These are phyloP conservation scores for Oreochromis aureus DNA, from an alignment of 2,113 vertebrate genomes.

Conservation along the genomic window DNA sequence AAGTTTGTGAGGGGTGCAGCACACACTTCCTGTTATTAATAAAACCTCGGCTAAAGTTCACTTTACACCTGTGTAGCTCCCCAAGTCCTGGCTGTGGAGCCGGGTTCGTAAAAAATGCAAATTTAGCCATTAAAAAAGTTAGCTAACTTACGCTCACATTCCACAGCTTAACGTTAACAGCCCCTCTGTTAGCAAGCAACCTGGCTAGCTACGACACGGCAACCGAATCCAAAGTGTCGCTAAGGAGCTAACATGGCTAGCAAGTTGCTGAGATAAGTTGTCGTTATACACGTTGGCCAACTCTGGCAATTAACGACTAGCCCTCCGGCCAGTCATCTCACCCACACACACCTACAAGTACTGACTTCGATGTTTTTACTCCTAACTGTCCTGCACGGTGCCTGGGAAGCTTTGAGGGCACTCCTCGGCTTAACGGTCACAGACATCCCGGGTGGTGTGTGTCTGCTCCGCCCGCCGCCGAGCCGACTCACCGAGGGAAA, in stretches of 20 bases:
- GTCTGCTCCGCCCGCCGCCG: background rate
- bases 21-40: slow-evolving; percentile 15
- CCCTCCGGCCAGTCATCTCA: background rate
- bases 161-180: background rate
- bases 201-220: slow-evolving; percentile 12
- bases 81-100: background rate
- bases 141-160: background rate
- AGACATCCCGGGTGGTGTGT: background rate
- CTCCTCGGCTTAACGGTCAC: background rate
- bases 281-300: background rate
- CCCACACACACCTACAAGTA: background rate
- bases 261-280: slow-evolving; percentile 27
- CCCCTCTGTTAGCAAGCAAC: slow-evolving; percentile 24
- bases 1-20: slow-evolving; percentile 4
- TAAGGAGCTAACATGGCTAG: slow-evolving; percentile 47
- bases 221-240: background rate
- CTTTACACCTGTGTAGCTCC: background rate
- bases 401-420: background rate
- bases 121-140: background rate
- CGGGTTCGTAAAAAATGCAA: background rate
- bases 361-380: background rate
- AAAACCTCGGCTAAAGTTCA: background rate
- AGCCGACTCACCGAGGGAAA: slow-evolving; percentile 10
- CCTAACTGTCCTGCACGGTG: background rate
- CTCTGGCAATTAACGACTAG: background rate